Percentiles rank a stretch among this genome's conserved stretches.
phyloP scores from a whole-genome alignment of 2,888 invertebrate species.

The Gastrophysa polygoni region DNA sequence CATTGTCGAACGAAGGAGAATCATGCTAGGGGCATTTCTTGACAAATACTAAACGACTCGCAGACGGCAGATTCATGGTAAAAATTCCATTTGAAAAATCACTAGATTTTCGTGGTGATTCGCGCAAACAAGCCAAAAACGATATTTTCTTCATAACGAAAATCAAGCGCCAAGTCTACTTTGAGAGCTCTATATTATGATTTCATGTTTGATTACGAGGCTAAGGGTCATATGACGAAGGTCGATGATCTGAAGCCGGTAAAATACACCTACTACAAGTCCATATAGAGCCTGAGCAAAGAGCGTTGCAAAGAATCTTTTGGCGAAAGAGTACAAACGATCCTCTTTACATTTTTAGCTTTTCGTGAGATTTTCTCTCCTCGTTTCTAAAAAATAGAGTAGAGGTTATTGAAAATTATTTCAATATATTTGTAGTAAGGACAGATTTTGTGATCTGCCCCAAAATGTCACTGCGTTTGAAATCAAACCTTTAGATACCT shows the following conservation, averaged over 20 bases:
- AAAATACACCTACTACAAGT: constrained; percentile 7
- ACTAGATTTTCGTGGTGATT: neutral
- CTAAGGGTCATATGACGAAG: neutral
- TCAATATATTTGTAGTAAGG: too few species aligned
- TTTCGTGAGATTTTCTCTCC: too few species aligned
- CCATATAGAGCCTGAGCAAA: constrained; percentile 7
- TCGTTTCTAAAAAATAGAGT: too few species aligned
- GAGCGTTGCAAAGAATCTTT: constrained; percentile 15
- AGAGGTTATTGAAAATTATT: too few species aligned
- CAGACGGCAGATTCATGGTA: neutral
- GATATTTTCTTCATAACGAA: neutral
- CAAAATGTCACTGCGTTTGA: too few species aligned
- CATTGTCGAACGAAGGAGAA: too few species aligned
- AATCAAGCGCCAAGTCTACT: neutral
- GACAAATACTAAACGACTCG: neutral
- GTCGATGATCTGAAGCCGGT: neutral
- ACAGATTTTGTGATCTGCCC: too few species aligned
- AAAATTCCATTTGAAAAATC: neutral
- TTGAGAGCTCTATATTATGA: neutral
- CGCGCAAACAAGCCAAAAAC: neutral
- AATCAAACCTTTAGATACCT: too few species aligned
- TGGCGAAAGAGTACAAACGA: constrained; percentile 5
- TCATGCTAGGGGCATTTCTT: neutral
- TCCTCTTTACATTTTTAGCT: too few species aligned
- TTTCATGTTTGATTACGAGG: neutral